Conservation (phyloP, 64 coral and sea anemone species). For the Pachyseris speciosa region DNA sequence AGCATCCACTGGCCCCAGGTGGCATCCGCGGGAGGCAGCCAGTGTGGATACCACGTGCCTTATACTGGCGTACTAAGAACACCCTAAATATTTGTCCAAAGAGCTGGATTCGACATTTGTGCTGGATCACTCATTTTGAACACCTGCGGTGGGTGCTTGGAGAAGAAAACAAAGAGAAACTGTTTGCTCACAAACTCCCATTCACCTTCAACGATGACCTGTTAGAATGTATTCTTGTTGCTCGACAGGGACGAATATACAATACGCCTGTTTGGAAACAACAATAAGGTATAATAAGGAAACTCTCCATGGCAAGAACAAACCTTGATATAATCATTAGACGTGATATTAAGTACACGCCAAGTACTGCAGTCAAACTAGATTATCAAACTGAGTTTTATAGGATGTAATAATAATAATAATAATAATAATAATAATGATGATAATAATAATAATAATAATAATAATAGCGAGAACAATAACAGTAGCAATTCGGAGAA, state of each 20-base stretch:
- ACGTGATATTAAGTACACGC: no score
- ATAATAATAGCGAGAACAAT: no score
- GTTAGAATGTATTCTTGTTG: not conserved
- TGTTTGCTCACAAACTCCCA: conserved; percentile 26
- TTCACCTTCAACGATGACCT: not conserved
- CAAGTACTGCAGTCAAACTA: no score
- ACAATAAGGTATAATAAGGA: no score
- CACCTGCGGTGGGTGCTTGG: not conserved
- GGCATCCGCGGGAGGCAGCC: conserved; percentile 11
- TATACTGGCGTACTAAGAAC: not conserved
- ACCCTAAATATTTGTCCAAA: not conserved
- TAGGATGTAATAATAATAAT: no score
- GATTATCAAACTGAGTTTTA: no score
- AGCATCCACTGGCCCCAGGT: conserved; percentile 15
- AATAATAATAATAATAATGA: no score
- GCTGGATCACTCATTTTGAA: conserved; percentile 21
- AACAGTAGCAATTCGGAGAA: no score
- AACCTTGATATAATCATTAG: no score
- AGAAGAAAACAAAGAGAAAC: not conserved
- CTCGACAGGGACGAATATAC: not conserved
- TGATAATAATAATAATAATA: no score
- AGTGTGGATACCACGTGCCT: not conserved
- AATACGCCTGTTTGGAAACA: not conserved
- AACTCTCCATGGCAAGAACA: no score
- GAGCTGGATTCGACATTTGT: not conserved